Evolutionary conservation across 1,140 invertebrate species (phyloP).

Genomic region (Pogonomyrmex barbatus): DNA sequence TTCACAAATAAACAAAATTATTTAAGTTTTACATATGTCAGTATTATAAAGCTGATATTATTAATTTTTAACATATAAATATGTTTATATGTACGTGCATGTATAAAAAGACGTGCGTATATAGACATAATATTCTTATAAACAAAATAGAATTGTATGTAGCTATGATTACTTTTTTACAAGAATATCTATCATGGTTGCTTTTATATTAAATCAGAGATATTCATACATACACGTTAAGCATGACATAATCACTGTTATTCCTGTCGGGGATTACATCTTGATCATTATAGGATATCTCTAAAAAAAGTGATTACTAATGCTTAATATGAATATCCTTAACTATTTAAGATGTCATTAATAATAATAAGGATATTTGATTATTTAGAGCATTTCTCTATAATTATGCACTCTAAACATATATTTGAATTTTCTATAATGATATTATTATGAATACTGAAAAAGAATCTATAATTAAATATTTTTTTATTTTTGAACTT

Average conservation of each 20-base stretch:
- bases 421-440: not conserved
- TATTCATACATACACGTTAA: not conserved
- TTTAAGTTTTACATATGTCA: too few relatives aligned
- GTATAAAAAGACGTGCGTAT: too few relatives aligned
- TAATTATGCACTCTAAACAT: not conserved
- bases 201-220: not conserved
- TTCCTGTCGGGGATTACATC: not conserved
- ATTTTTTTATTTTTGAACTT: not conserved
- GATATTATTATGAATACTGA: not conserved
- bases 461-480: not conserved
- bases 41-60: not conserved
- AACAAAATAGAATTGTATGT: not conserved
- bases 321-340: not conserved
- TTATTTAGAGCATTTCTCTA: not conserved
- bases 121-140: not conserved
- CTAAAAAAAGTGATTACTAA: not conserved
- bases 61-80: not conserved
- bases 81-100: too few relatives aligned
- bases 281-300: not conserved
- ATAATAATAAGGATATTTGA: not conserved
- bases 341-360: slow-evolving; percentile 12
- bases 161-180: not conserved
- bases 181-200: not conserved
- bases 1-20: slow-evolving; percentile 11
- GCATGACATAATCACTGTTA: not conserved